Evolutionary conservation across 2,888 invertebrate species (phyloP).

Genomic region (Thelaira solivaga): DNA sequence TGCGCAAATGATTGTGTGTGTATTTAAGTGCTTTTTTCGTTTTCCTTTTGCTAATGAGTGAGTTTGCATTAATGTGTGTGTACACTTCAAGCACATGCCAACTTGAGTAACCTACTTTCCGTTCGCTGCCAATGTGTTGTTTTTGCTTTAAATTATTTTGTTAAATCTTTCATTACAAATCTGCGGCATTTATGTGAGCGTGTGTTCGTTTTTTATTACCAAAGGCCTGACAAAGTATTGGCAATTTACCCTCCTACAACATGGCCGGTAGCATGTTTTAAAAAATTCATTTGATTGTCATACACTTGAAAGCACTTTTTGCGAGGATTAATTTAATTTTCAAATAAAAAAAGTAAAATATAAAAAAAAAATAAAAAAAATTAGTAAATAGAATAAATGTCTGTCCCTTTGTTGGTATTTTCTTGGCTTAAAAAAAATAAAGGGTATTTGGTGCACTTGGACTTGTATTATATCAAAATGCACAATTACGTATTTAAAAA

Average conservation of each 20-base stretch:
- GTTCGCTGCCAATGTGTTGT: constrained; percentile 2
- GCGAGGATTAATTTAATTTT: neutral
- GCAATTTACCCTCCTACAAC: constrained; percentile 1
- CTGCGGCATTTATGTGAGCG: neutral
- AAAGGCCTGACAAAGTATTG: constrained; percentile 11
- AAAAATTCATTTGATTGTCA: constrained; percentile 15
- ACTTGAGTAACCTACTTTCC: constrained; percentile 2
- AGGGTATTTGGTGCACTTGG: too few relatives aligned
- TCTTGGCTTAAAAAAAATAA: too few relatives aligned
- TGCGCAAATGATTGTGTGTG: too few relatives aligned
- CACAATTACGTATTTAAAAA: too few relatives aligned
- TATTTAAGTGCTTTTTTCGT: too few relatives aligned
- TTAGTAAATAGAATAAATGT: too few relatives aligned
- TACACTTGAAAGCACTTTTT: neutral
- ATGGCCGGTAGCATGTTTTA: neutral
- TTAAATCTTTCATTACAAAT: constrained; percentile 34
- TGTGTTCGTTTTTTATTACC: neutral
- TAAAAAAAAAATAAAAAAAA: too few relatives aligned
- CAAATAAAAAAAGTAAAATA: too few relatives aligned
- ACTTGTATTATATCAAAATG: too few relatives aligned
- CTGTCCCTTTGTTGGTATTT: too few relatives aligned
- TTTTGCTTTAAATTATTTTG: constrained; percentile 14
- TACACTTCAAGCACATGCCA: neutral
- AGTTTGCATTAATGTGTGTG: neutral
- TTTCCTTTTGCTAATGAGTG: too few relatives aligned